Percentiles rank a stretch among this genome's conserved stretches.
phyloP scores from a whole-genome alignment of 2,888 invertebrate species.

The Osmoderma eremita region DNA sequence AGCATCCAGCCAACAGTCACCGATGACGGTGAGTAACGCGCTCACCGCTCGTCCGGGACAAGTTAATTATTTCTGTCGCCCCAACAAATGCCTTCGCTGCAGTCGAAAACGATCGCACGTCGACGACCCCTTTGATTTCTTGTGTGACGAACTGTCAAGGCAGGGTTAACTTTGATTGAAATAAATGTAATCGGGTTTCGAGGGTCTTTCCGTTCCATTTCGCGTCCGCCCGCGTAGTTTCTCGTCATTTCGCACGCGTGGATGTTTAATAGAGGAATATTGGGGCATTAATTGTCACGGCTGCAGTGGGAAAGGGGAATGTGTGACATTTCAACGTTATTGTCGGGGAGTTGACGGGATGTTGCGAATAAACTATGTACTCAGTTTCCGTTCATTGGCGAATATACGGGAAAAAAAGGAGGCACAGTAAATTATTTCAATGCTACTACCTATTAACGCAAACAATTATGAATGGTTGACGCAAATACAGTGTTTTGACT shows the following conservation, averaged over 20 bases:
- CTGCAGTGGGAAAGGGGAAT: conserved; percentile 1
- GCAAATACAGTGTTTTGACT: too few relatives aligned
- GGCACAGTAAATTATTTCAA: too few relatives aligned
- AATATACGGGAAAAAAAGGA: too few relatives aligned
- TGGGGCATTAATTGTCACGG: conserved; percentile 17
- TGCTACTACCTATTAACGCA: too few relatives aligned
- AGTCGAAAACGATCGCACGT: neutral
- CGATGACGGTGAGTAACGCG: conserved; percentile 13
- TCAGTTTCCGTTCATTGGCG: too few relatives aligned
- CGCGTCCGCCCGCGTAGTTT: neutral
- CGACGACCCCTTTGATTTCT: conserved; percentile 20
- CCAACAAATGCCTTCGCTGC: conserved; percentile 19
- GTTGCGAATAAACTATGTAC: neutral
- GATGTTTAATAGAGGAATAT: conserved; percentile 12
- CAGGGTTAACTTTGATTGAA: conserved; percentile 30
- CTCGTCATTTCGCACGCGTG: neutral
- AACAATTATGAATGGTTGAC: too few relatives aligned
- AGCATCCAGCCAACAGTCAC: neutral
- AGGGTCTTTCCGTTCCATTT: conserved; percentile 27
- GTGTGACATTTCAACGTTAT: neutral
- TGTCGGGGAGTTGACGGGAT: neutral
- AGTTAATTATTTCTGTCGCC: conserved; percentile 34
- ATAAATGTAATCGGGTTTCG: conserved; percentile 27
- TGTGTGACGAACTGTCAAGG: conserved; percentile 14
- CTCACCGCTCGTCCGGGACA: conserved; percentile 12